These are phyloP conservation scores for Sardina pilchardus DNA, from an alignment of 2,113 vertebrate genomes.

Conservation along the genomic window DNA sequence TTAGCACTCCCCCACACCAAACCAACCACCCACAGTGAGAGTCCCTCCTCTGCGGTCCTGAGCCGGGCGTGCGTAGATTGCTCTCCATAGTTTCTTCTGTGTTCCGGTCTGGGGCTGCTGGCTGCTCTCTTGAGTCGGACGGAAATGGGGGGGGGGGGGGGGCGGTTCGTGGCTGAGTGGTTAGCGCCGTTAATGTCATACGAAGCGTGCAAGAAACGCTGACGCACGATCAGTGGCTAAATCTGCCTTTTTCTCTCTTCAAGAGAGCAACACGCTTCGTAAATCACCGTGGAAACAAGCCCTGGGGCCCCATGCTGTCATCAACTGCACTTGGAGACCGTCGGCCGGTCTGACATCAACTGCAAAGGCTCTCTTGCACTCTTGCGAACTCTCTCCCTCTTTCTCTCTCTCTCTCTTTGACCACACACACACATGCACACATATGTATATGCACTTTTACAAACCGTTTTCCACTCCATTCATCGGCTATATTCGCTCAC, in stretches of 20 bases:
- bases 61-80: neutral
- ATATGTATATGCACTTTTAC: neutral
- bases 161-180: neutral
- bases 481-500: neutral
- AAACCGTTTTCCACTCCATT: neutral
- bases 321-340: neutral
- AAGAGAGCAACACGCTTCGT: constrained; percentile 9
- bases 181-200: neutral
- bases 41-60: neutral
- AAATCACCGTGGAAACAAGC: constrained; percentile 3
- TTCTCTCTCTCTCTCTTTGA: neutral
- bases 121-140: neutral
- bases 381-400: neutral
- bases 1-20: no score
- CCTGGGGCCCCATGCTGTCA: neutral
- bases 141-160: neutral
- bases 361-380: neutral
- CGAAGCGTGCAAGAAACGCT: neutral
- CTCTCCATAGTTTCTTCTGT: neutral
- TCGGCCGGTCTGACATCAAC: neutral
- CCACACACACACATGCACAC: neutral
- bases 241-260: neutral
- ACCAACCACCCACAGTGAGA: neutral
- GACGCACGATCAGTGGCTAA: neutral
- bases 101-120: neutral